Evolutionary conservation across 2,888 invertebrate species (phyloP), one percentile per base, ranked within the genome.

Genomic region (Sthenelais limicola): DNA sequence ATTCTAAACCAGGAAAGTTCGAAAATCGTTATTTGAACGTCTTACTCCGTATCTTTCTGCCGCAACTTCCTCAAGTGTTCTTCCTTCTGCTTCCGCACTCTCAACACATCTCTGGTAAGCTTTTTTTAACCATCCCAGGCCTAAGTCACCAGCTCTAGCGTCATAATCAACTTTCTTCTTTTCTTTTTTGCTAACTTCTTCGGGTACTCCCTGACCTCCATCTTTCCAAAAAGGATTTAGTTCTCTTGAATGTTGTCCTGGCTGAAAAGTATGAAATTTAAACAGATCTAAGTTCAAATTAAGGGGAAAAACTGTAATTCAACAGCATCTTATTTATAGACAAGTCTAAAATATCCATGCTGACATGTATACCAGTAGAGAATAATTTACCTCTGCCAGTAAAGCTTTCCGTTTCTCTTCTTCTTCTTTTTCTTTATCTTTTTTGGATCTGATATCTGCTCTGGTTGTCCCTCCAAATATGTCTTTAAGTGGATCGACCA

Each of bases 181-280:
- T n/a, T 68, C 75, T n/a, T 72, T 81, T 76, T 71, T 68, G 24
- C 78, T 68, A 21, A 78, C 72, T 33, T 81, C 80, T 43, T 81
- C 80, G 0, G 97, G 97, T 73, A 97, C 85, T 1, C 97, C 97
- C 69, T 91, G 91, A 0, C 97, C 97, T 54, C 95, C 95, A 87
- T 93, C 90, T 89, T 93, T 95, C 96, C 96, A 97, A 84, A 94
- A 94, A 0, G 95, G 96, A 90, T 97, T 97, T 70, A 97, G 89
- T 88, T 97, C 97, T 82, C 92, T 90, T 0, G 88, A 88, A 85
- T 92, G 93, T 76, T 92, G 92, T 0, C 92, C 91, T 21, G 94
- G 93, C 88, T 90, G 62, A 15, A 24, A n/a, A 35, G 7, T 35
- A 32, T 30, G 5, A n/a, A 54, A 54, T 12, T 30, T 77, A 54